Evolutionary conservation across 2,113 vertebrate genomes (phyloP), one percentile per base, ranked within the genome.

Genomic region (Dascyllus trimaculatus): DNA sequence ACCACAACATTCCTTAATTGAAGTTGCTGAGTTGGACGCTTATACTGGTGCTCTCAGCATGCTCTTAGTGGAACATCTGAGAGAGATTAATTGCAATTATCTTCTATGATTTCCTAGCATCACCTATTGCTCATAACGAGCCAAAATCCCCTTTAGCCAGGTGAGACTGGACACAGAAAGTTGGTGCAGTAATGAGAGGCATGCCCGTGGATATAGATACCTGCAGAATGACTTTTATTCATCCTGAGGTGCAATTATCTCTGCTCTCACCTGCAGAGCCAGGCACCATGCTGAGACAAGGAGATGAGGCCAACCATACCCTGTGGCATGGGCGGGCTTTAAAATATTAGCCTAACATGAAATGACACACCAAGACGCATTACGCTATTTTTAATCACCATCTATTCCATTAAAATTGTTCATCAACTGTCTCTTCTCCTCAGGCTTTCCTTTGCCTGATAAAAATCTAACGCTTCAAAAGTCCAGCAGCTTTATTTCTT

Each of bases 191-290:
- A 61, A 79, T 78, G 66, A 57, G 45, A 68, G 57, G 62, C 49
- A 38, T 52, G 52, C 26, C 54, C 10, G 5, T 53, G 62, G 49
- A 61, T 68, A 43, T 72, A 3, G 40, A 13, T 43, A 22, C 54
- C 25, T 24, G 14, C 18, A 60, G 40, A 66, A 54, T 68, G 51
- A 73, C 21, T 80, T 77, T 75, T 80, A 75, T 86, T 82, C 46
- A 85, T 53, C 75, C 62, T 68, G 74, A 78, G 73, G 58, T 75
- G 59, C 60, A 72, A 82, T 80, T 68, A 79, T 71, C 52, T 78
- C 35, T 80, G 52, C 17, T 40, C 45, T 78, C 52, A 35, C 81
- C 71, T 71, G 75, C 68, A 18, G 63, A 70, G 70, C 54, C 59
- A 60, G 58, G 45, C 45, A 49, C 54, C 72, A 56, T 43, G 63